Percentiles rank a stretch among this genome's conserved stretches.
Evolutionary conservation across 2,888 invertebrate species (phyloP).

Genomic region (Lapara coniferarum): DNA sequence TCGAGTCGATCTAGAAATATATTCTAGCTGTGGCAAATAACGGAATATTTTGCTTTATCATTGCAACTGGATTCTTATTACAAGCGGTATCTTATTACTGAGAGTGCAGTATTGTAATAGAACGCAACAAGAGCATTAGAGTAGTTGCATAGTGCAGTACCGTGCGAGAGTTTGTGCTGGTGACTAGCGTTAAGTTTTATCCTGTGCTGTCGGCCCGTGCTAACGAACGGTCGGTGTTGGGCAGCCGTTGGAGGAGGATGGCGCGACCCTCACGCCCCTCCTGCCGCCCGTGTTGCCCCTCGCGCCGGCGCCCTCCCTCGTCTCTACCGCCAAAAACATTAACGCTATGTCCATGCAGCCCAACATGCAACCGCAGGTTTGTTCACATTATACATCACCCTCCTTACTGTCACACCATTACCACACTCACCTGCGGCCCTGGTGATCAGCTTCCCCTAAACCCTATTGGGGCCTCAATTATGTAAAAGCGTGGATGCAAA

Average conservation of each 20-base stretch:
- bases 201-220: conserved; percentile 8
- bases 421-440: conserved; percentile 6
- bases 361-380: conserved; percentile 24
- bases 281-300: conserved; percentile 62
- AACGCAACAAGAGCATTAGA: too few relatives aligned
- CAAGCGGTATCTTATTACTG: too few relatives aligned
- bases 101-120: too few relatives aligned
- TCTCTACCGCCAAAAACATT: conserved; percentile 21
- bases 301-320: conserved; percentile 45
- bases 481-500: not conserved
- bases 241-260: conserved; percentile 50
- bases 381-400: not conserved
- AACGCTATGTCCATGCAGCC: conserved; percentile 27
- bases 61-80: too few relatives aligned
- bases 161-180: too few relatives aligned
- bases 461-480: not conserved
- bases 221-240: conserved; percentile 24
- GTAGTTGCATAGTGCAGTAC: not conserved
- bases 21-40: too few relatives aligned
- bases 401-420: not conserved
- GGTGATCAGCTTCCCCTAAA: not conserved
- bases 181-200: conserved; percentile 16
- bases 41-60: too few relatives aligned
- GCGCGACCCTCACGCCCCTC: conserved; percentile 60
- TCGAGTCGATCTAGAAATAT: too few relatives aligned